Base-by-base conservation (phyloP, 30 jellyfish, hydroid and myxozoan species). In the Hydra vulgaris region DNA sequence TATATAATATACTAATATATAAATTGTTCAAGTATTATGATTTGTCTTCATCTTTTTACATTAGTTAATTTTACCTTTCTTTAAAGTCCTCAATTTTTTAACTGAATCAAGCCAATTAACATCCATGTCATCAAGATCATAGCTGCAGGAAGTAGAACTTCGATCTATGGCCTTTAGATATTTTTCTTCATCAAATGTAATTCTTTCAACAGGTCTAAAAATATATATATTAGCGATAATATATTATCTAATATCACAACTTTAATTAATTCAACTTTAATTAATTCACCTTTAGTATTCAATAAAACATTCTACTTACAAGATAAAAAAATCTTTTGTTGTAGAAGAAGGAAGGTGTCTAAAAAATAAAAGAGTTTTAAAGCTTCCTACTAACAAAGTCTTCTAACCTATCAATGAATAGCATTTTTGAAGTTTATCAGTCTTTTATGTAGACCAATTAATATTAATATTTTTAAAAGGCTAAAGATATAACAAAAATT, bases 71-170 rank as follows among this genome's bases (percentile, higher is more conserved):
- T 3, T 52, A 83, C 95, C 88, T 78, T 71, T 70, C 70, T 85
- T 83, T 18, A 74, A 70, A 15, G 86, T 52, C 27, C 87, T 22
- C 7, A 85, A 18, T 53, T 53, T 79, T 1, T 68, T 18, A 53
- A 76, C 21, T 18, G 53, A 23, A 19, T 80, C 77, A 15, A 90
- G 84, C 97, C 97, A 90, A 40, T 71, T 73, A 74, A 90, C 96
- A 76, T 90, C 97, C 20, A 74, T 17, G 52, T 90, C 97, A 79
- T 90, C 97, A 72, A 90, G 75, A 70, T 90, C 95, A 69, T 90
- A 90, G 70, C 70, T 74, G 70, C 97, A 90, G 17, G 83, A 94
- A 26, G 93, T n/a, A 4, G 61, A 55, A 24, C 87, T 84, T 18
- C 81, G 70, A 66, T 81, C 95, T 40, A 53, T 85, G 40, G 95